Percentiles rank a stretch among this genome's conserved stretches.
Conservation (phyloP, 1,140 invertebrate species). For the Drosophila kepulauana region DNA sequence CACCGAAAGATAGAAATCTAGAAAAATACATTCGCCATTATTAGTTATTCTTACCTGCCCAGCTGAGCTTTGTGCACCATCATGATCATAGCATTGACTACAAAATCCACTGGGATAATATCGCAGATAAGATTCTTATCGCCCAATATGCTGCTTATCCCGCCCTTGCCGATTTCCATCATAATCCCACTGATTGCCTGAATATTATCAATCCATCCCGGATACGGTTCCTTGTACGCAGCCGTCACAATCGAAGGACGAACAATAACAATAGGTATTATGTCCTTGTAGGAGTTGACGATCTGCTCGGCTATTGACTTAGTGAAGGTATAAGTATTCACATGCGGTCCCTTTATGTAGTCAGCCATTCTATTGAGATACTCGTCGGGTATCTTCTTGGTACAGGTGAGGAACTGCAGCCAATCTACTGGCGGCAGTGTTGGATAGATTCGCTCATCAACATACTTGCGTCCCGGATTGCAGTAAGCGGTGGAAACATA, state of each 20-base stretch:
- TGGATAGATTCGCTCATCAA: conserved; percentile 91
- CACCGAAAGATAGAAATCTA: neutral
- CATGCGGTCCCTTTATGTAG: conserved; percentile 89
- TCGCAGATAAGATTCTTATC: conserved; percentile 91
- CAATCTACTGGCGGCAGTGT: conserved; percentile 87
- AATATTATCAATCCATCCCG: conserved; percentile 97
- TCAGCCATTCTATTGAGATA: conserved; percentile 87
- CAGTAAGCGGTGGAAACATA: conserved; percentile 96
- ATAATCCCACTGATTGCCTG: conserved; percentile 93
- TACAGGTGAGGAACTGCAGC: conserved; percentile 87
- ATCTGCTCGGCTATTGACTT: conserved; percentile 94
- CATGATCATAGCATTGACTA: conserved; percentile 93
- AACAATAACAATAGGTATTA: conserved; percentile 94
- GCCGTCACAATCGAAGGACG: conserved; percentile 96
- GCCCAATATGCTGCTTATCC: conserved; percentile 93
- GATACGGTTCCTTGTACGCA: conserved; percentile 90
- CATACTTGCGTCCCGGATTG: conserved; percentile 90
- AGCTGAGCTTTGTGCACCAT: conserved; percentile 89
- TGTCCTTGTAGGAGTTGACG: conserved; percentile 87
- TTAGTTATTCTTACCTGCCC: conserved; percentile 51
- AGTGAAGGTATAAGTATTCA: conserved; percentile 95
- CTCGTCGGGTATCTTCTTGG: conserved; percentile 87
- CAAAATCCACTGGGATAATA: conserved; percentile 95
- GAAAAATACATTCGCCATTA: neutral
- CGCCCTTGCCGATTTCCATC: conserved; percentile 94